These are phyloP conservation scores for Anguilla pacifica DNA, from an alignment of 2,797 vertebrate species.

Conservation along the genomic window DNA sequence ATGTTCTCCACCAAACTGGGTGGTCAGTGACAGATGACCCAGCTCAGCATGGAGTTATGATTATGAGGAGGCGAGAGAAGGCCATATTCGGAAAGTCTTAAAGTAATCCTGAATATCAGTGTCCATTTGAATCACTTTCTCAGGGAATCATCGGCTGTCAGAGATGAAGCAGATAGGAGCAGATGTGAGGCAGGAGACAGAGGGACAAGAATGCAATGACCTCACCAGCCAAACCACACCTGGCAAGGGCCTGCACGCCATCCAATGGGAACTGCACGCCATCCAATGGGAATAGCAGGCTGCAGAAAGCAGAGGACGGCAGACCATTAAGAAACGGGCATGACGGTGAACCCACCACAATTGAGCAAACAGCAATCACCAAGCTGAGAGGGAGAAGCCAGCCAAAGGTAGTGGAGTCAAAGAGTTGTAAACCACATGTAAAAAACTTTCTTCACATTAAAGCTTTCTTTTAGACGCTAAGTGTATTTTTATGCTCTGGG, in stretches of 20 bases:
- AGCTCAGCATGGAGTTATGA: conserved; percentile 3
- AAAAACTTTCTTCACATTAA: conserved; percentile 51
- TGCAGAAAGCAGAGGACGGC: background rate
- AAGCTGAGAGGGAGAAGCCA: conserved; percentile 44
- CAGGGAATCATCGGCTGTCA: background rate
- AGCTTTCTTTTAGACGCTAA: conserved; percentile 41
- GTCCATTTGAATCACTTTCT: background rate
- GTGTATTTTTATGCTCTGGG: conserved; percentile 59
- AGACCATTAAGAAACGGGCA: conserved; percentile 14
- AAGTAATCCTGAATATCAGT: background rate
- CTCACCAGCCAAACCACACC: conserved; percentile 1
- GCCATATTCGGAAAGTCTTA: background rate
- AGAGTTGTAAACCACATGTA: conserved; percentile 59
- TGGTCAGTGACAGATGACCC: conserved; percentile 49
- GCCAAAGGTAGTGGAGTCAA: conserved; percentile 58
- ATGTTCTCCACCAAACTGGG: conserved; percentile 41
- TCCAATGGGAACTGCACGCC: background rate
- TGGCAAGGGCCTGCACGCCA: background rate
- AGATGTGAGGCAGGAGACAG: background rate
- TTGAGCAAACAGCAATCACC: conserved; percentile 42
- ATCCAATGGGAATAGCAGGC: background rate
- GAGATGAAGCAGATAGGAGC: background rate
- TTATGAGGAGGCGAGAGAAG: background rate
- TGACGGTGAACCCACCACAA: conserved; percentile 40
- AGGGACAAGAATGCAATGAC: background rate